These are phyloP conservation scores for Harmothoe impar DNA, from an alignment of 2,888 invertebrate genomes.

Conservation along the genomic window DNA sequence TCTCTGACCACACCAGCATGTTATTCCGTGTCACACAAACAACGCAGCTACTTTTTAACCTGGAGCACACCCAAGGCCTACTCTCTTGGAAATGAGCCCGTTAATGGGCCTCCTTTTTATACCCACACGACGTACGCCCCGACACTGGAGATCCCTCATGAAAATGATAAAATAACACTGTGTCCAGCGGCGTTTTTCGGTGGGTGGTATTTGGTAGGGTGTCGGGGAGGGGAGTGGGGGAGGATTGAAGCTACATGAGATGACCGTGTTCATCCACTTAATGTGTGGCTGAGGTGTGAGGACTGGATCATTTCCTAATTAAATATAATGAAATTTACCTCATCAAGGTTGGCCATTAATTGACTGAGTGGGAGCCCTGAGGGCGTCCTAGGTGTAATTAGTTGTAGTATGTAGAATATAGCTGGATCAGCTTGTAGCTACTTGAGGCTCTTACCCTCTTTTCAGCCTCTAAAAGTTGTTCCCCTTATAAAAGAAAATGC, in stretches of 20 bases:
- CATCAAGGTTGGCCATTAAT: not conserved
- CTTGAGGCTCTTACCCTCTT: too few species aligned
- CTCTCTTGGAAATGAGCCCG: constrained; percentile 1
- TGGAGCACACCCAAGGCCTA: too few species aligned
- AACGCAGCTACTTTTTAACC: not conserved
- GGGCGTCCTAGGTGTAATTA: too few species aligned
- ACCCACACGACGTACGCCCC: not conserved
- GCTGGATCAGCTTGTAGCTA: too few species aligned
- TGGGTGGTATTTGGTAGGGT: too few species aligned
- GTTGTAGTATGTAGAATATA: too few species aligned
- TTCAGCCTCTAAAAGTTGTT: too few species aligned
- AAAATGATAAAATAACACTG: constrained; percentile 15
- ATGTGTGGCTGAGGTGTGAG: not conserved
- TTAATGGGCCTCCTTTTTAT: not conserved
- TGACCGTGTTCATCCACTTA: not conserved
- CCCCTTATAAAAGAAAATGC: too few species aligned
- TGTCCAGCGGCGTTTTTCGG: not conserved
- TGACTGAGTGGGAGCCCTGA: too few species aligned
- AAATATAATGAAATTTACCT: constrained; percentile 7
- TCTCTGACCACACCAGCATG: too few species aligned
- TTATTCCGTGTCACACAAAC: not conserved
- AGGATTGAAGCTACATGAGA: not conserved
- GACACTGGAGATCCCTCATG: not conserved
- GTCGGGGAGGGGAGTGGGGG: too few species aligned
- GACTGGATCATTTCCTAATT: not conserved